phyloP scores from a whole-genome alignment of 2,797 vertebrate genomes.

The Mus spretus region DNA sequence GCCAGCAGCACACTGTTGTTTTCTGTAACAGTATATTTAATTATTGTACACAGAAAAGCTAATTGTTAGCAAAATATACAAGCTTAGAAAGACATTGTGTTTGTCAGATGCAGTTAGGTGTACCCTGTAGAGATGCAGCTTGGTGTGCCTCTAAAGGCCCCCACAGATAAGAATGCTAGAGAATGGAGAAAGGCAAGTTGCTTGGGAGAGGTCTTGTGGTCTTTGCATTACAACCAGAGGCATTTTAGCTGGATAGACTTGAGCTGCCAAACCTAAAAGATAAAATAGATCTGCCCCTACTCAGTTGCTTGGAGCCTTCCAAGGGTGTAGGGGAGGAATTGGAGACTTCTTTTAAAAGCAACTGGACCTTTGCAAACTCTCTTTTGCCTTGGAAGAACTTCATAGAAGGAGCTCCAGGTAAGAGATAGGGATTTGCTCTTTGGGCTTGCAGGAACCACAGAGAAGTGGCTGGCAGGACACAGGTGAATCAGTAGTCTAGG shows the following conservation, averaged over 20 bases:
- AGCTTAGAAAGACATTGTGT: not conserved
- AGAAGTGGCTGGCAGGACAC: not conserved
- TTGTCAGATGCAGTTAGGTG: not conserved
- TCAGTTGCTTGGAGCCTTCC: not conserved
- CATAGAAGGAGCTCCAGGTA: not conserved
- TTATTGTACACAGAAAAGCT: not conserved
- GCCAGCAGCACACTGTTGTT: not conserved
- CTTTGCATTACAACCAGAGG: not conserved
- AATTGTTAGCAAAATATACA: not conserved
- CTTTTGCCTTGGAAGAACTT: not conserved
- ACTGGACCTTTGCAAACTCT: not conserved
- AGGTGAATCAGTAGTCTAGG: not conserved
- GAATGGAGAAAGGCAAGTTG: not conserved
- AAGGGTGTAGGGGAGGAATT: not conserved
- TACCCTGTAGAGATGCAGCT: not conserved
- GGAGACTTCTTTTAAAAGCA: not conserved
- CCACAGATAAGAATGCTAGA: not conserved
- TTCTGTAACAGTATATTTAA: not conserved
- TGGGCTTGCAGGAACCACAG: not conserved
- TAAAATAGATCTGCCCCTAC: not conserved
- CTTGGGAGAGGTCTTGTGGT: not conserved
- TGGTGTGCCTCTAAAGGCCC: not conserved
- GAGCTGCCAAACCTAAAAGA: not conserved
- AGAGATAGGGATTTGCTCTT: not conserved
- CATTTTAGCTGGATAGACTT: not conserved